phyloP scores from a whole-genome alignment of 2,797 vertebrate species.

The Nyctibius grandis region DNA sequence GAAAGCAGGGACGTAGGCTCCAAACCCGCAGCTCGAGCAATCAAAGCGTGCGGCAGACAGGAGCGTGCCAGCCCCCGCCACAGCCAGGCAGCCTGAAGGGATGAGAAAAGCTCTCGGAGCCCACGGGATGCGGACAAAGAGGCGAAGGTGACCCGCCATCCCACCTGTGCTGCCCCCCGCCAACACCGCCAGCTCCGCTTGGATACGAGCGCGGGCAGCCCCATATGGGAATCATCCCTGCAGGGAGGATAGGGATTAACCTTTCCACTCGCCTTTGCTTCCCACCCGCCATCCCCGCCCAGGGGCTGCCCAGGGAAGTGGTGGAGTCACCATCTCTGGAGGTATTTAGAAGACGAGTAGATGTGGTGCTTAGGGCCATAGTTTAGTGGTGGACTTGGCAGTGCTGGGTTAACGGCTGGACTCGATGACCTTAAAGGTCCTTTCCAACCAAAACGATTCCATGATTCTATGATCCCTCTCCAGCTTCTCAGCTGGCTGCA shows the following conservation, averaged over 20 bases:
- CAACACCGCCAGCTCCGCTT: not conserved
- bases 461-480: too few relatives aligned
- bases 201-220: not conserved
- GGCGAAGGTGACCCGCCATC: not conserved
- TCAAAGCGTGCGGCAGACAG: constrained; percentile 36
- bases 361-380: too few relatives aligned
- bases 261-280: not conserved
- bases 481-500: not conserved
- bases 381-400: too few relatives aligned
- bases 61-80: not conserved
- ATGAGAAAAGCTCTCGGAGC: not conserved
- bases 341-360: too few relatives aligned
- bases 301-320: too few relatives aligned
- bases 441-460: too few relatives aligned
- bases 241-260: not conserved
- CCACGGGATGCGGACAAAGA: not conserved
- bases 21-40: constrained; percentile 45
- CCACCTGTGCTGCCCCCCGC: not conserved
- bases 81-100: not conserved
- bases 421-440: too few relatives aligned
- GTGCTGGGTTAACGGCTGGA: too few relatives aligned
- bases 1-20: constrained; percentile 48
- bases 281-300: not conserved
- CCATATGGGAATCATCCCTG: not conserved
- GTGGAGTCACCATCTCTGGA: too few relatives aligned